Evolutionary conservation across 1,140 invertebrate genomes (phyloP).

Genomic region (Lepeophtheirus salmonis): DNA sequence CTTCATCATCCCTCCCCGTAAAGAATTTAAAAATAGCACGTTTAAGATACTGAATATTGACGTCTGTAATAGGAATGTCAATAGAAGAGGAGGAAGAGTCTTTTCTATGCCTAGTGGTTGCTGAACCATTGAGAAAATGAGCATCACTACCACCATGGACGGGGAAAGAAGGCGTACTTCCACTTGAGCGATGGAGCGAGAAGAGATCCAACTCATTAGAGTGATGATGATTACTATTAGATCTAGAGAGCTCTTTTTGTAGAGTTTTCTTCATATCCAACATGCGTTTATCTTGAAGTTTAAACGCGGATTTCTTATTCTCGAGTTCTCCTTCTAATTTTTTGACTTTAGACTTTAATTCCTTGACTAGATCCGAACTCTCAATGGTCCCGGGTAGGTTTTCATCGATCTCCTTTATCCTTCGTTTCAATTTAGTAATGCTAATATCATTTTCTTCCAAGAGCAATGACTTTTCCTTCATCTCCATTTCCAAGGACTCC

Average conservation of each 20-base stretch:
- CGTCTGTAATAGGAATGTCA: slow-evolving; percentile 31
- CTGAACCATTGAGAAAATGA: not conserved
- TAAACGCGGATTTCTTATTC: slow-evolving; percentile 35
- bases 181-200: not conserved
- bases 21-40: slow-evolving; percentile 81
- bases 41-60: slow-evolving; percentile 70
- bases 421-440: not conserved
- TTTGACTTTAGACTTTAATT: not conserved
- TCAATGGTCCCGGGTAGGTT: not conserved
- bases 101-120: not conserved
- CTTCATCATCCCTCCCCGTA: slow-evolving; percentile 62
- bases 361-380: not conserved
- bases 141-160: slow-evolving; percentile 19
- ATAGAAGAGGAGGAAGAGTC: too few relatives aligned
- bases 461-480: not conserved
- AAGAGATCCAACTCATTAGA: too few relatives aligned
- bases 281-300: slow-evolving; percentile 62
- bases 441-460: not conserved
- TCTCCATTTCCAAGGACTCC: not conserved
- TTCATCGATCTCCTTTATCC: not conserved
- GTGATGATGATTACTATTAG: not conserved
- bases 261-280: slow-evolving; percentile 74
- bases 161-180: not conserved
- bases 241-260: slow-evolving; percentile 47
- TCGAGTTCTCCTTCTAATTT: not conserved